Conservation (phyloP, 2,113 vertebrate genomes). For the Alces alces region DNA sequence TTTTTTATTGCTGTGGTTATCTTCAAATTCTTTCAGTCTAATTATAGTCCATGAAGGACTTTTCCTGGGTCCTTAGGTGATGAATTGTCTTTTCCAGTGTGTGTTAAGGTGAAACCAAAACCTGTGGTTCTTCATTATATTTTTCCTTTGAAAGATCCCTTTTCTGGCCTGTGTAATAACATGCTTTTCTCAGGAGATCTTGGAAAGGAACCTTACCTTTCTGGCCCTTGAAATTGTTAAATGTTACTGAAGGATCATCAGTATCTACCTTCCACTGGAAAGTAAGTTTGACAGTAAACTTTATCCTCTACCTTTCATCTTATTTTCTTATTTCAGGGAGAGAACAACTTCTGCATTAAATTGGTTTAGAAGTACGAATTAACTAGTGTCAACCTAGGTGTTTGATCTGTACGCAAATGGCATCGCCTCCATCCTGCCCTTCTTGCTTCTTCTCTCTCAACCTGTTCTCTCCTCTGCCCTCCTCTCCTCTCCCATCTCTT, state of each 20-base stretch:
- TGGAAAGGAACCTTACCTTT: background rate
- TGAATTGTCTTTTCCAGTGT: background rate
- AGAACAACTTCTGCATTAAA: background rate
- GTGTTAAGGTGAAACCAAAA: background rate
- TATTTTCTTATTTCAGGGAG: background rate
- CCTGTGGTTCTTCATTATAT: background rate
- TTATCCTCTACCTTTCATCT: background rate
- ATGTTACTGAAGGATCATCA: background rate
- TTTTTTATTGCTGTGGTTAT: background rate
- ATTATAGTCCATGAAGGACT: background rate
- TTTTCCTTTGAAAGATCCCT: background rate
- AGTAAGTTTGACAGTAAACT: background rate
- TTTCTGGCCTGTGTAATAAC: background rate
- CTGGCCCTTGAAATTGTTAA: background rate
- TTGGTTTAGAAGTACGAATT: background rate
- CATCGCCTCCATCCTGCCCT: background rate
- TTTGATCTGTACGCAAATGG: background rate
- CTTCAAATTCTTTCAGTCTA: background rate
- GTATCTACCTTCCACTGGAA: background rate
- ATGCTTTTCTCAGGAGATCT: background rate
- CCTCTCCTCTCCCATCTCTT: background rate
- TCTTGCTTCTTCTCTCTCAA: background rate
- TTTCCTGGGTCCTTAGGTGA: background rate
- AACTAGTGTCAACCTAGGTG: background rate
- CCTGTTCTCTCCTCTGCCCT: background rate